Conservation (phyloP, 2,888 invertebrate genomes). For the Andrena marginata region DNA sequence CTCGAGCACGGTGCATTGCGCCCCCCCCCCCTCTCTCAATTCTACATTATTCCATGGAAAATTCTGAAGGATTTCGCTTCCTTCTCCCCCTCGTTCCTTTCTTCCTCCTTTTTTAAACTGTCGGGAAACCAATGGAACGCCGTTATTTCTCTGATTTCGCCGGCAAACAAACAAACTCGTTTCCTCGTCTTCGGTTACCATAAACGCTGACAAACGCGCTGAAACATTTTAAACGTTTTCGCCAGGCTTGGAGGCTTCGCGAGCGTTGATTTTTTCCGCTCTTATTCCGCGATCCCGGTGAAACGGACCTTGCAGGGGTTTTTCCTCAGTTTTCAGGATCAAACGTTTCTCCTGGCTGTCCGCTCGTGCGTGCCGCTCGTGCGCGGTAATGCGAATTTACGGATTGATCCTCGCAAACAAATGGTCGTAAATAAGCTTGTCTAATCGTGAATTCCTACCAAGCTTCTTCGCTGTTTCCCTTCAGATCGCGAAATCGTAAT, state of each 20-base stretch:
- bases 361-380: constrained; percentile 8
- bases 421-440: constrained; percentile 38
- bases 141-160: constrained; percentile 32
- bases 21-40: background rate
- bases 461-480: background rate
- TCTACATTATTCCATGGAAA: background rate
- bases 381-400: constrained; percentile 36
- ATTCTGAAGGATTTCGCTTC: background rate
- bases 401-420: constrained; percentile 37
- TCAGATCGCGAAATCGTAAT: constrained; percentile 25
- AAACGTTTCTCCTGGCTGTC: constrained; percentile 20
- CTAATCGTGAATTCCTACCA: constrained; percentile 19
- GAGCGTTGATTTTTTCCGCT: background rate
- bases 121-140: constrained; percentile 1
- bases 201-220: constrained; percentile 39
- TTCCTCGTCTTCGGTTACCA: constrained; percentile 26
- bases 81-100: background rate
- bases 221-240: constrained; percentile 57
- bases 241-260: background rate
- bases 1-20: background rate
- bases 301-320: constrained; percentile 32
- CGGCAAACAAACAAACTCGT: constrained; percentile 30
- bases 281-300: constrained; percentile 1
- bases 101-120: constrained; percentile 2
- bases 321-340: constrained; percentile 31